Base-by-base conservation (phyloP, 2,888 invertebrate species). In the Azorinus chamasolen region DNA sequence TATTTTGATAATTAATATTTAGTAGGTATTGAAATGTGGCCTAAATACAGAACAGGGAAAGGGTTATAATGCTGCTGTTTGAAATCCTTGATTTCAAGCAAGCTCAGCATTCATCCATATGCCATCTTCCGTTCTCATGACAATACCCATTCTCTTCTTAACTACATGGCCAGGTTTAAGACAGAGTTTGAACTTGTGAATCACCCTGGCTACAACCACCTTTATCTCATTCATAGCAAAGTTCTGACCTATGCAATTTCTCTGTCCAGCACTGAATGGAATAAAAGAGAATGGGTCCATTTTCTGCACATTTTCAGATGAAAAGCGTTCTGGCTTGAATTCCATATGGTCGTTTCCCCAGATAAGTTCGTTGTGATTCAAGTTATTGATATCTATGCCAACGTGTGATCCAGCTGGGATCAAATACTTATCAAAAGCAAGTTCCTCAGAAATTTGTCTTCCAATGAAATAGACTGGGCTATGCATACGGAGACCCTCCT, bases 161-260 rank as follows among this genome's bases (percentile, higher is more conserved):
- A 88, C 83, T 14, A 77, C 78, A 62, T 85, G 84, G 22, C 83
- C 77, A 10, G 87, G 84, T 43, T 88, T 87, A 18, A 86, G 57
- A 18, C 74, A 63, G n/a, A 90, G 71, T 10, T 55, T 81, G 76
- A 79, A 89, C 39, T 83, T 87, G 57, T 73, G 73, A 24, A 89
- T 54, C 20, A 88, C 72, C 32, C 86, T 79, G n/a, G 87, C 83
- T 18, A 89, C 50, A 16, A 83, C 73, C 14, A 89, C 83, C 59
- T 88, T 89, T 41, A 86, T 83, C 75, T 89, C 88, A 75, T 88
- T 86, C 85, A 88, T 86, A 32, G 89, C 90, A 83, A 90, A 90
- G 64, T 88, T 83, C 73, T 90, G 90, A 16, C 90, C 90, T 61
- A 90, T 90, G 68, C 90, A 90, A 69, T 90, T 90, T 70, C 90